A percentile compares a stretch with the other conserved stretches of the same genome.
These are phyloP conservation scores for Grallaria varia DNA, from an alignment of 2,113 vertebrate genomes.

Conservation along the genomic window DNA sequence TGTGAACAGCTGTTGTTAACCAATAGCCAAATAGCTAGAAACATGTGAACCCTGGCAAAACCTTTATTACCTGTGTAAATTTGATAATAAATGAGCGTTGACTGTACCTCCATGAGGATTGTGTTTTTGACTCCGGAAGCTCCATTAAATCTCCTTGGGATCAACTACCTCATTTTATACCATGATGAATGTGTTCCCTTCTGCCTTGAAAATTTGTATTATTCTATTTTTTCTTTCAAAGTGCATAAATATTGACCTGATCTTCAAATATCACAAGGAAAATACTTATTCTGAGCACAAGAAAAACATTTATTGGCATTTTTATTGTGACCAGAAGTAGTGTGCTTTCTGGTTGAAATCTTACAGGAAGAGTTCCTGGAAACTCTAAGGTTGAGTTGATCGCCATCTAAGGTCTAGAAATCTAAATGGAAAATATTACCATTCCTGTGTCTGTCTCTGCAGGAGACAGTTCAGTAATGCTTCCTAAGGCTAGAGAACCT, in stretches of 20 bases:
- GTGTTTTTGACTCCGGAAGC: no score
- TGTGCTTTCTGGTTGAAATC: background rate
- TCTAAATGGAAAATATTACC: background rate
- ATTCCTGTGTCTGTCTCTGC: background rate
- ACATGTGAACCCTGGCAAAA: no score
- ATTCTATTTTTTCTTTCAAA: background rate
- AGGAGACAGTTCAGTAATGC: background rate
- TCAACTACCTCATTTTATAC: no score
- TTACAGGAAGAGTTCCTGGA: background rate
- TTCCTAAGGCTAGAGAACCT: background rate
- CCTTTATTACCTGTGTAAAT: no score
- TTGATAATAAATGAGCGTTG: no score
- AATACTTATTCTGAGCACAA: background rate
- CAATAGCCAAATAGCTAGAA: no score
- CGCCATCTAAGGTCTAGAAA: fast-evolving
- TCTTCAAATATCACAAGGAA: background rate
- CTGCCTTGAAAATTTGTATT: background rate
- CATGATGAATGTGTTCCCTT: background rate
- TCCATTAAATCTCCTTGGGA: no score
- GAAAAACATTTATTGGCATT: fast-evolving
- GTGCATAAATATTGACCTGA: background rate
- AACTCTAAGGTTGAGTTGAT: background rate
- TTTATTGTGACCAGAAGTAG: background rate
- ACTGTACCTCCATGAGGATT: no score
- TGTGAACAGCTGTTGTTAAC: no score